Percentiles rank a stretch among this genome's conserved stretches.
These are phyloP conservation scores for Muscicapa comitata DNA, from an alignment of 2,797 vertebrate genomes.

Conservation along the genomic window DNA sequence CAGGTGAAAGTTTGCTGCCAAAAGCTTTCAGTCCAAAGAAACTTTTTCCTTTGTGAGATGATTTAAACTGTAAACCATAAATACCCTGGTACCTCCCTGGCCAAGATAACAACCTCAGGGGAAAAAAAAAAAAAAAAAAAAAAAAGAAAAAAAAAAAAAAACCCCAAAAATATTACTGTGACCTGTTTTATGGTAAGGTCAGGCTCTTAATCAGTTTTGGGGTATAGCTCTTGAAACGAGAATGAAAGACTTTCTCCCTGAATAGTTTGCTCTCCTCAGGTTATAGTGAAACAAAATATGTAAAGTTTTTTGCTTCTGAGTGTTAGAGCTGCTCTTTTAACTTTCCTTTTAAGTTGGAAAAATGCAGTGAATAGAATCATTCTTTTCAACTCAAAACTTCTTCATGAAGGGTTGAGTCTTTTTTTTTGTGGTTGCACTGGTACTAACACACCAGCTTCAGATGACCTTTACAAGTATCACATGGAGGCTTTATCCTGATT, in stretches of 20 bases:
- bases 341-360: conserved; percentile 76
- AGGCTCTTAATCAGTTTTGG: conserved; percentile 73
- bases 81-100: conserved; percentile 54
- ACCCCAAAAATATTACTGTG: conserved; percentile 62
- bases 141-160: neutral
- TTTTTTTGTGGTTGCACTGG: conserved; percentile 69
- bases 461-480: conserved; percentile 72
- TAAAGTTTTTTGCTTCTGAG: conserved; percentile 74
- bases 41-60: conserved; percentile 60
- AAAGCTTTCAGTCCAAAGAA: conserved; percentile 55
- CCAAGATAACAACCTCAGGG: conserved; percentile 29
- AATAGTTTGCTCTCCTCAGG: conserved; percentile 72
- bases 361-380: conserved; percentile 74
- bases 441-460: conserved; percentile 53
- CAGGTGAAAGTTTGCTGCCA: conserved; percentile 46
- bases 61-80: conserved; percentile 65
- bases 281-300: conserved; percentile 76
- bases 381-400: conserved; percentile 77
- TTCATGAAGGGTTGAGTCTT: conserved; percentile 66
- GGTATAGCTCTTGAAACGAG: conserved; percentile 70
- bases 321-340: conserved; percentile 74
- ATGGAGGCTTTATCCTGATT: conserved; percentile 73
- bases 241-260: conserved; percentile 72
- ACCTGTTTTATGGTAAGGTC: conserved; percentile 60
- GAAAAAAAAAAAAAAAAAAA: neutral